Conservation (phyloP, 2,888 invertebrate species). For the Hirtodrosophila confusa region DNA sequence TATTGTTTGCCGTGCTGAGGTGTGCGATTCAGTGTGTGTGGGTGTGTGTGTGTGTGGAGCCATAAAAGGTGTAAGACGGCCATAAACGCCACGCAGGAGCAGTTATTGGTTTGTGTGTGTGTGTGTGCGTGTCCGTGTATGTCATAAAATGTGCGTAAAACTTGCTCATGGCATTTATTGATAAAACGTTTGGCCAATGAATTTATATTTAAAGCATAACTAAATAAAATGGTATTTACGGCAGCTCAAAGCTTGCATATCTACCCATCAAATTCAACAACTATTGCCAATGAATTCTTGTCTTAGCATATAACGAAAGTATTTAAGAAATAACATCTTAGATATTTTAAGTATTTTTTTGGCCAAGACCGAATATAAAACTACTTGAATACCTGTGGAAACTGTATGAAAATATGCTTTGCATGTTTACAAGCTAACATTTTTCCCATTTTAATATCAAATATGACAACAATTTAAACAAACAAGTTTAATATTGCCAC, state of each 20-base stretch:
- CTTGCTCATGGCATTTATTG: constrained; percentile 77
- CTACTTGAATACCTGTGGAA: too few species aligned
- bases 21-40: constrained; percentile 9
- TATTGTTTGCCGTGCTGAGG: constrained; percentile 63
- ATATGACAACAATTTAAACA: too few species aligned
- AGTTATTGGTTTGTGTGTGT: constrained; percentile 23
- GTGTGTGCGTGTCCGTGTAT: constrained; percentile 25
- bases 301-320: background rate
- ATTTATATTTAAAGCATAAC: constrained; percentile 65
- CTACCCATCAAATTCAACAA: constrained; percentile 13
- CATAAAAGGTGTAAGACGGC: constrained; percentile 74
- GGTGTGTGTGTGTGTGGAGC: constrained; percentile 30
- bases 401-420: too few species aligned
- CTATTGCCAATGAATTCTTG: constrained; percentile 7
- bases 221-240: constrained; percentile 48
- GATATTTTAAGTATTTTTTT: too few species aligned
- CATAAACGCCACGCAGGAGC: constrained; percentile 62
- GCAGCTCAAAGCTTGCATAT: constrained; percentile 26
- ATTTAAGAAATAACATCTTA: background rate
- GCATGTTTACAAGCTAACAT: too few species aligned
- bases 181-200: constrained; percentile 76
- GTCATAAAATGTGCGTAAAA: constrained; percentile 78
- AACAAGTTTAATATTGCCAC: too few species aligned
- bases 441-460: too few species aligned
- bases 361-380: too few species aligned